Percentiles rank a stretch among this genome's conserved stretches.
Evolutionary conservation across 2,113 vertebrate species (phyloP).

Genomic region (Rynchops niger): DNA sequence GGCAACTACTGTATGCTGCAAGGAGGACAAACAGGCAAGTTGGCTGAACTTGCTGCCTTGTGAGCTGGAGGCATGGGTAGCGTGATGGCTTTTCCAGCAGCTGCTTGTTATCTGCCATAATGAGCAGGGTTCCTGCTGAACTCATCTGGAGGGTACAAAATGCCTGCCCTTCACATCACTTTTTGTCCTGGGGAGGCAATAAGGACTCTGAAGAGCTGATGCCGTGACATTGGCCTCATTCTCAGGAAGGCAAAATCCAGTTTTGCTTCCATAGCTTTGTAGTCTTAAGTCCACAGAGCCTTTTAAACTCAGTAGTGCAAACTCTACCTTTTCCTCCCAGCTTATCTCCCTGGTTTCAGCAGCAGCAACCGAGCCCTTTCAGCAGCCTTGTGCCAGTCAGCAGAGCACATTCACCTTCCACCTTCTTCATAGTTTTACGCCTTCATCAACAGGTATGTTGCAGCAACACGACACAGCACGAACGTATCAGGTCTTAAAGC

Average conservation of each 20-base stretch:
- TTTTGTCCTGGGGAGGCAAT: background rate
- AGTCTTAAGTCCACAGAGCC: background rate
- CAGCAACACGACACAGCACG: background rate
- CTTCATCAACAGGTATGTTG: background rate
- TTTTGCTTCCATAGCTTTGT: background rate
- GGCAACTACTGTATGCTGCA: background rate
- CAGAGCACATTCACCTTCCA: background rate
- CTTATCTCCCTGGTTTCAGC: background rate
- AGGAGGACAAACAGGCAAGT: background rate
- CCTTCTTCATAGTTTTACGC: background rate
- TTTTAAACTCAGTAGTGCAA: background rate
- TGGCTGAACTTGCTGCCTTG: background rate
- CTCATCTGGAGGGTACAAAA: background rate
- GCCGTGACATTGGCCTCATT: background rate
- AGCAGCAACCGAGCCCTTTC: background rate
- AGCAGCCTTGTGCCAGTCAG: background rate
- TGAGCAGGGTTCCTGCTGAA: background rate
- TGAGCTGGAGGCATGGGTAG: background rate
- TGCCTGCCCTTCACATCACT: background rate
- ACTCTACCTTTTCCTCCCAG: background rate
- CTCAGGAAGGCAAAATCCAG: background rate
- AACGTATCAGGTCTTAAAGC: background rate
- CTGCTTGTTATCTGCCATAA: background rate
- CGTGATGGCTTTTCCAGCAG: background rate
- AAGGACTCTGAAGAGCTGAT: background rate